Evolutionary conservation across 2,888 invertebrate species (phyloP).

Genomic region (Azorinus chamasolen): DNA sequence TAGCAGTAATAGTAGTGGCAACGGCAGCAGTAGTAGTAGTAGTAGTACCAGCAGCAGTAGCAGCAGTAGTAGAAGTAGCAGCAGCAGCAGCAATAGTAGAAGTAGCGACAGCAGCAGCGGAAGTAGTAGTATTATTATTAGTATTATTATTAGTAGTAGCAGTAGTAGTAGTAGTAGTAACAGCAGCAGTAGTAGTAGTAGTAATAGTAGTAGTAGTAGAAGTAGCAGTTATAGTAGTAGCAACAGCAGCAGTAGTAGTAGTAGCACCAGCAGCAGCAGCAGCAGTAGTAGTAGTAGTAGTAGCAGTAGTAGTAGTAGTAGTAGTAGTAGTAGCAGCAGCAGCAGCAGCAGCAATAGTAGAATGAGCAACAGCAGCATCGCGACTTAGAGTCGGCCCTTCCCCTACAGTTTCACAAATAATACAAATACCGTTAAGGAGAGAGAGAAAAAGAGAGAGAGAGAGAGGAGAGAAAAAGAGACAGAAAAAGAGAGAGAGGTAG

Average conservation of each 20-base stretch:
- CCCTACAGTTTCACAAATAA: conserved; percentile 32
- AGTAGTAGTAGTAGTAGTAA: conserved; percentile 19
- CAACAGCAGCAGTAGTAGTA: conserved; percentile 23
- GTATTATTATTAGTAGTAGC: conserved; percentile 7
- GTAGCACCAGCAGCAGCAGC: conserved; percentile 16
- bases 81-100: conserved; percentile 19
- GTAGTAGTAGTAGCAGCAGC: conserved; percentile 15
- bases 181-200: conserved; percentile 23
- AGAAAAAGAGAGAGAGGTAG: conserved; percentile 5
- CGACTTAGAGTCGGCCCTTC: conserved; percentile 28
- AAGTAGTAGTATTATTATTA: not conserved
- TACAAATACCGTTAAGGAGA: conserved; percentile 15
- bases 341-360: conserved; percentile 22
- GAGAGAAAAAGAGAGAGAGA: conserved; percentile 27
- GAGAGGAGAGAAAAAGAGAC: conserved; percentile 18
- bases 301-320: conserved; percentile 24
- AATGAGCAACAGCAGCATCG: conserved; percentile 36
- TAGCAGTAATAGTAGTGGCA: conserved; percentile 19
- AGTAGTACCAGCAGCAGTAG: conserved; percentile 17
- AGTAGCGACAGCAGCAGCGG: conserved; percentile 10
- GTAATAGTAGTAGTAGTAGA: conserved; percentile 31
- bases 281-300: conserved; percentile 23
- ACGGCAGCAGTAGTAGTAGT: conserved; percentile 15
- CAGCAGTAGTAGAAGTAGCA: conserved; percentile 18
- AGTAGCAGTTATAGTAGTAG: conserved; percentile 32